Evolutionary conservation across 2,888 invertebrate genomes (phyloP), one percentile per base, ranked within the genome.

Genomic region (Sepioteuthis lessoniana): DNA sequence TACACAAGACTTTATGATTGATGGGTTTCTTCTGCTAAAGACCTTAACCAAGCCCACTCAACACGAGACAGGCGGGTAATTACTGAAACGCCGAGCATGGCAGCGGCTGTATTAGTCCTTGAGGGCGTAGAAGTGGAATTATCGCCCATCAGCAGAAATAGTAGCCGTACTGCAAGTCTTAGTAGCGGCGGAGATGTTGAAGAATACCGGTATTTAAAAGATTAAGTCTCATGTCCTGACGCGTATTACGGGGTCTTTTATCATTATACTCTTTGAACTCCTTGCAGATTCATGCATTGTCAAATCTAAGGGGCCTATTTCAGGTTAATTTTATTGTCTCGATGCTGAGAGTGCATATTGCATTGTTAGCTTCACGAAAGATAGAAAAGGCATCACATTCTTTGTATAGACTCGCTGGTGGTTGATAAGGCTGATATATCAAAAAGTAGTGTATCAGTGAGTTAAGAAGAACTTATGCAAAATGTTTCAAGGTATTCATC

Each of bases 1-100:
- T 76, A 76, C 76, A 76, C 76, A 76, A 76, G 76, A 76, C n/a
- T 76, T n/a, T 35, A 76, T 76, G 76, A 76, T 76, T 76, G 76
- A 76, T 76, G 19, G 76, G 16, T 76, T n/a, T n/a, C 76, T 76
- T 76, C 76, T 35, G 76, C 76, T 76, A 76, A 76, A 76, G n/a
- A n/a, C 76, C 76, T 35, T 76, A 76, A 76, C 10, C n/a, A n/a
- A n/a, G n/a, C n/a, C 76, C n/a, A 35, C 35, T 76, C n/a, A 76
- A 76, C 76, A 76, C 76, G n/a, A 76, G n/a, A 76, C 76, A 16
- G 76, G n/a, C 76, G 35, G 76, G 4, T n/a, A 76, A 76, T 76
- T 76, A 76, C 76, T 19, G 76, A 13, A 76, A 4, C 76, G 76
- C 76, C 76, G 35, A 10, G 35, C n/a, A 35, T 35, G 35, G n/a